These are phyloP conservation scores for Pristionchus maxplancki DNA, from an alignment of 2,888 invertebrate species.

Conservation along the genomic window DNA sequence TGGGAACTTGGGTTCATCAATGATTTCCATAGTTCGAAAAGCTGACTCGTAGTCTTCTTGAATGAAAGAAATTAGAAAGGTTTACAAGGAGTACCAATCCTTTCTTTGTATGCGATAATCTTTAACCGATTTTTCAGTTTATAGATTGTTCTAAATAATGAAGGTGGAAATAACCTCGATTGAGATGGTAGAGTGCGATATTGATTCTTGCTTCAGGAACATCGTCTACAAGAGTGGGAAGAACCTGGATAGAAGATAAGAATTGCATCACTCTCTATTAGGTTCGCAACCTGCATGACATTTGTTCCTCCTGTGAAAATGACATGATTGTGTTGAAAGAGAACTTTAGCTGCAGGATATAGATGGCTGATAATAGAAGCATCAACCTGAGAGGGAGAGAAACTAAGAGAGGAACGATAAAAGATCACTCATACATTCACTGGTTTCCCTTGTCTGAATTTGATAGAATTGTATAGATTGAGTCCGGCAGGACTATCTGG, in stretches of 20 bases:
- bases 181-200: slow-evolving; percentile 93
- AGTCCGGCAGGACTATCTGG: slow-evolving; percentile 95
- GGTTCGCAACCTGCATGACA: slow-evolving; percentile 70
- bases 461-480: slow-evolving; percentile 88
- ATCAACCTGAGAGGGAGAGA: slow-evolving; percentile 6
- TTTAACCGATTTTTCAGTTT: too few relatives aligned
- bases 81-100: too few relatives aligned
- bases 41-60: slow-evolving; percentile 71
- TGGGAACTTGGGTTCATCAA: slow-evolving; percentile 91
- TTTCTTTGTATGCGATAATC: too few relatives aligned
- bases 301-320: slow-evolving; percentile 75
- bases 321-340: slow-evolving; percentile 91
- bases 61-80: slow-evolving; percentile 38
- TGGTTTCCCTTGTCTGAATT: slow-evolving; percentile 32
- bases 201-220: slow-evolving; percentile 97
- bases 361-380: slow-evolving; percentile 47
- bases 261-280: slow-evolving; percentile 89
- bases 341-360: slow-evolving; percentile 88
- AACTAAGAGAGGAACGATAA: not conserved
- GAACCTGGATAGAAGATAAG: slow-evolving; percentile 82
- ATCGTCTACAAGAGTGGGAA: slow-evolving; percentile 93
- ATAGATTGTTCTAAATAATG: too few relatives aligned
- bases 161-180: slow-evolving; percentile 85
- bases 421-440: slow-evolving; percentile 56
- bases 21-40: slow-evolving; percentile 81